Conservation (phyloP, 2,797 vertebrate species). For the Acomys russatus region DNA sequence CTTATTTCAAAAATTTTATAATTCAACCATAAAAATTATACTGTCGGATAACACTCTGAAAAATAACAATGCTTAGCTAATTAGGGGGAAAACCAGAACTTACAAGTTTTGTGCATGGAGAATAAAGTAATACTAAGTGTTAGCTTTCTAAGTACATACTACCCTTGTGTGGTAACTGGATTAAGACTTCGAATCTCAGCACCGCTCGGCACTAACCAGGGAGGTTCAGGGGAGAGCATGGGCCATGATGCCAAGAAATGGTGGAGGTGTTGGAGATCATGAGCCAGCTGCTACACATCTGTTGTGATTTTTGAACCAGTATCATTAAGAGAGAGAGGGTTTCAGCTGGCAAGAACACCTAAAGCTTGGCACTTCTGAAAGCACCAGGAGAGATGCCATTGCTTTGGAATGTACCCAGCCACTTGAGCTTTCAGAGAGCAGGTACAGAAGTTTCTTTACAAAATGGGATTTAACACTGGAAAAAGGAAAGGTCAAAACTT, state of each 20-base stretch:
- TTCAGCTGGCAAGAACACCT: constrained; percentile 54
- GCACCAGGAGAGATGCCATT: constrained; percentile 54
- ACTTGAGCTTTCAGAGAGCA: constrained; percentile 40
- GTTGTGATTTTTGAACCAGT: constrained; percentile 53
- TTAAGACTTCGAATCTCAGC: constrained; percentile 51
- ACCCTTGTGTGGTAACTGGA: constrained; percentile 24
- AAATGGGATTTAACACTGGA: constrained; percentile 55
- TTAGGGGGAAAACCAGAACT: neutral
- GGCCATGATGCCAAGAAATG: neutral
- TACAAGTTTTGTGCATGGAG: constrained; percentile 52
- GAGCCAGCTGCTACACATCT: constrained; percentile 28
- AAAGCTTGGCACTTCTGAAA: constrained; percentile 57
- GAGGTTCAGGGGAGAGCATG: constrained; percentile 27
- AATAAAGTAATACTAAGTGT: neutral
- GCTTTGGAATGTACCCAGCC: constrained; percentile 12
- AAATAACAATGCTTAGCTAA: constrained; percentile 61
- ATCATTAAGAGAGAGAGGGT: constrained; percentile 54
- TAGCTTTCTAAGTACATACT: constrained; percentile 39
- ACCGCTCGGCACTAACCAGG: neutral
- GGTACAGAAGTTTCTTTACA: constrained; percentile 35
- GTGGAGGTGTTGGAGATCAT: constrained; percentile 33
- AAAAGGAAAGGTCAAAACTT: neutral
- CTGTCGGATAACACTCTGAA: constrained; percentile 59
- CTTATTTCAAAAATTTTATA: constrained; percentile 64
- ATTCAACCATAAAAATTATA: constrained; percentile 54